Conservation (phyloP, 2,797 vertebrate genomes). For the Phataginus tetradactyla region DNA sequence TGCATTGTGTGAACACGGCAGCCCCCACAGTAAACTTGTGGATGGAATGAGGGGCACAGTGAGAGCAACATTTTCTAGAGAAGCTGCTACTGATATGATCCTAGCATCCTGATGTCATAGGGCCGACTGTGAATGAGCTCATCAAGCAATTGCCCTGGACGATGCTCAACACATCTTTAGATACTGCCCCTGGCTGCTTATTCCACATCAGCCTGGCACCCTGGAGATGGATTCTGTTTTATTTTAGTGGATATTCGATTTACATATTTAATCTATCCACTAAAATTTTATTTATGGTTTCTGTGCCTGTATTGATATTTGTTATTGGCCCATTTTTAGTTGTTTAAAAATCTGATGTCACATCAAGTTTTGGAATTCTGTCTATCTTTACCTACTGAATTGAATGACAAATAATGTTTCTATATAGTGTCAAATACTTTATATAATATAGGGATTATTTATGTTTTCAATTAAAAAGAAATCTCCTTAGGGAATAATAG, state of each 20-base stretch:
- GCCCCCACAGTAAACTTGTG: background rate
- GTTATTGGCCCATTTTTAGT: background rate
- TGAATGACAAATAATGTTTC: conserved; percentile 3
- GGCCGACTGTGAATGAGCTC: background rate
- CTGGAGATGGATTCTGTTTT: background rate
- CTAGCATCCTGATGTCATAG: background rate
- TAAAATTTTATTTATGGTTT: conserved; percentile 1
- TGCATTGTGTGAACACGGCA: background rate
- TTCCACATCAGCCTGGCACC: background rate
- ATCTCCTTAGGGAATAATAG: background rate
- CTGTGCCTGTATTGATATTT: background rate
- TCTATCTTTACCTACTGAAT: background rate
- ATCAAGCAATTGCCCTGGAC: background rate
- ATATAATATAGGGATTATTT: conserved; percentile 1
- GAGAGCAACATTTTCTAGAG: background rate
- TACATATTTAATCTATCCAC: conserved; percentile 19
- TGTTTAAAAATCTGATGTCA: conserved; percentile 23
- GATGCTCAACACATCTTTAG: background rate
- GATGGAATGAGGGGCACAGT: background rate
- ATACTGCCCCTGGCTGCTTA: background rate
- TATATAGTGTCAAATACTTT: conserved; percentile 10
- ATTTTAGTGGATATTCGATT: conserved; percentile 20
- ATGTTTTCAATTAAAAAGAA: background rate
- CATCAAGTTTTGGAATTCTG: conserved; percentile 10
- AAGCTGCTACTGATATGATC: background rate